Conservation (phyloP, 2,113 vertebrate genomes). For the Sphaerodactylus townsendi region DNA sequence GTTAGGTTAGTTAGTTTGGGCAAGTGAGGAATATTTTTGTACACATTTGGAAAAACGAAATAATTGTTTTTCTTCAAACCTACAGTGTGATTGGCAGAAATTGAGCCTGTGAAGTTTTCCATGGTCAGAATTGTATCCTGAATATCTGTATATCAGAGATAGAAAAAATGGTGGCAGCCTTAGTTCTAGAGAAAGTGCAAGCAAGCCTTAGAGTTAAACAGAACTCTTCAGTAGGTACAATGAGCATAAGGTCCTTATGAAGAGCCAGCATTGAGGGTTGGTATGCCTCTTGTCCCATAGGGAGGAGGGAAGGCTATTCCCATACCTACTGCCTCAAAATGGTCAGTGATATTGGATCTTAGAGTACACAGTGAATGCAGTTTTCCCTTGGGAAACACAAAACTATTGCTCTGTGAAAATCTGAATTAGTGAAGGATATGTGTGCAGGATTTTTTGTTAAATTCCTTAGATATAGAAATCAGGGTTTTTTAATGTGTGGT, state of each 20-base stretch:
- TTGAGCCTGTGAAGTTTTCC: background rate
- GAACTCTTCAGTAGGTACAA: background rate
- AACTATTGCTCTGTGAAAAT: background rate
- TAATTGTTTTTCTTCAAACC: background rate
- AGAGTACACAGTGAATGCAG: too few species aligned
- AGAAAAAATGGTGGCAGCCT: too few species aligned
- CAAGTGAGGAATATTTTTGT: too few species aligned
- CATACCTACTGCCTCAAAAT: background rate
- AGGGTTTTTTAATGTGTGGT: background rate
- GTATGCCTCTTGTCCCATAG: background rate
- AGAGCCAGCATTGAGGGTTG: background rate
- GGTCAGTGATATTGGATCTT: background rate
- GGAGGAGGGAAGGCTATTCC: background rate
- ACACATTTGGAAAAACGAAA: background rate
- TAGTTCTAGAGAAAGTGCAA: too few species aligned
- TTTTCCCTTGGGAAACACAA: background rate
- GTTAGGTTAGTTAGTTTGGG: too few species aligned
- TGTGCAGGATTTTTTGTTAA: background rate
- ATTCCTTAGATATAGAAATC: background rate
- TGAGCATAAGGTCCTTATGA: background rate
- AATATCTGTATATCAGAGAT: too few species aligned
- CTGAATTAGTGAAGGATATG: background rate
- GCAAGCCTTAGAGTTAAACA: too few species aligned
- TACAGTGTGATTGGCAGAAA: background rate
- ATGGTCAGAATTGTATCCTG: background rate